Evolutionary conservation across 2,888 invertebrate genomes (phyloP).

Genomic region (Yponomeuta evonymella): DNA sequence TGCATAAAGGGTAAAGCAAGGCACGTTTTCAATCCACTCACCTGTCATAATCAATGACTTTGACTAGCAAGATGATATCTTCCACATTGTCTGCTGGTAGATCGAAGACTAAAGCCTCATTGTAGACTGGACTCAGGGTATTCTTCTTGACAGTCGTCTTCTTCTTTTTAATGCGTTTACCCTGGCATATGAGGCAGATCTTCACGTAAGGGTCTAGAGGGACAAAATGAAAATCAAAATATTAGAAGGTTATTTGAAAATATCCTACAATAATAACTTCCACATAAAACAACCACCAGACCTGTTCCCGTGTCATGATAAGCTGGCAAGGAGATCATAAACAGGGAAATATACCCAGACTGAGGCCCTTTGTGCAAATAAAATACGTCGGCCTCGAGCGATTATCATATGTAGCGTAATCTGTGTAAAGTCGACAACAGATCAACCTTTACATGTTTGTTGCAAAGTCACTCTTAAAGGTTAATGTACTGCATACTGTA

Average conservation of each 20-base stretch:
- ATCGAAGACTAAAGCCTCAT: constrained; percentile 95
- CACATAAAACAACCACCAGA: too few relatives aligned
- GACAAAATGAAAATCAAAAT: constrained; percentile 18
- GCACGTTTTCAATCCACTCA: constrained; percentile 44
- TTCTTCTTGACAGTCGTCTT: constrained; percentile 94
- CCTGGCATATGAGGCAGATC: constrained; percentile 90
- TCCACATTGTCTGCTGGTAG: constrained; percentile 88
- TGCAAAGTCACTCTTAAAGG: too few relatives aligned
- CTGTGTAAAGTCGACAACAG: too few relatives aligned
- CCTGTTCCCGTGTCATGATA: too few relatives aligned
- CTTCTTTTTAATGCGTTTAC: constrained; percentile 93
- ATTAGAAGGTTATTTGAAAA: background rate
- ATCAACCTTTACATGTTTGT: too few relatives aligned
- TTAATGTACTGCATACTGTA: too few relatives aligned
- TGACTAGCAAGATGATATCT: constrained; percentile 87
- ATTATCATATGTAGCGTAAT: too few relatives aligned
- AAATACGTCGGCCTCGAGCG: too few relatives aligned
- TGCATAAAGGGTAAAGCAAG: background rate
- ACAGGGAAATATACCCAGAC: too few relatives aligned
- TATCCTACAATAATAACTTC: too few relatives aligned
- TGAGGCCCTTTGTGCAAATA: too few relatives aligned
- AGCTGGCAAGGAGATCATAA: too few relatives aligned
- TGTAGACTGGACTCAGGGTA: constrained; percentile 92
- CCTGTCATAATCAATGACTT: constrained; percentile 94
- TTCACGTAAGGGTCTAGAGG: constrained; percentile 95